phyloP scores from a whole-genome alignment of 2,797 vertebrate genomes.

The Megalops cyprinoides region DNA sequence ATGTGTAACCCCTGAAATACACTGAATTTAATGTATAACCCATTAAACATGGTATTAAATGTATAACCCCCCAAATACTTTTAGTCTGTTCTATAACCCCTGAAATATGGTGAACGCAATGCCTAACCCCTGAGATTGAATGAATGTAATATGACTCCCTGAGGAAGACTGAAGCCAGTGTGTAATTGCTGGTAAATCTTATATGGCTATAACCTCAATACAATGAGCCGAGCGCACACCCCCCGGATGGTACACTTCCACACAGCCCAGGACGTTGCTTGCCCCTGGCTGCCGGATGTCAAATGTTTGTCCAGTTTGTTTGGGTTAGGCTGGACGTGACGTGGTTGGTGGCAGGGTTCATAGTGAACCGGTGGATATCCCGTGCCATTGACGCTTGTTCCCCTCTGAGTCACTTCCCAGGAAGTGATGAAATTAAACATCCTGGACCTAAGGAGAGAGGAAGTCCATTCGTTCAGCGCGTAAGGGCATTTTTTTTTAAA shows the following conservation, averaged over 20 bases:
- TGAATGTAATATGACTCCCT: too few species aligned
- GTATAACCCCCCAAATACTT: neutral
- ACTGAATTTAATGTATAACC: neutral
- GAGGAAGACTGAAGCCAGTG: too few species aligned
- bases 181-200: too few species aligned
- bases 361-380: neutral
- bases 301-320: too few species aligned
- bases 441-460: conserved; percentile 10
- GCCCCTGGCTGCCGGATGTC: neutral
- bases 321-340: conserved; percentile 9
- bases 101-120: neutral
- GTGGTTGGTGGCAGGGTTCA: too few species aligned
- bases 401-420: conserved; percentile 13
- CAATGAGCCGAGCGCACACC: neutral
- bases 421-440: conserved; percentile 30
- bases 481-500: neutral
- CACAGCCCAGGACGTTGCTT: neutral
- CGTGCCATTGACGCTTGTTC: neutral
- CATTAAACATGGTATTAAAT: neutral
- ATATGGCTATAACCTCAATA: too few species aligned
- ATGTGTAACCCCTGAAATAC: neutral
- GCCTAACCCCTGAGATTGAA: neutral
- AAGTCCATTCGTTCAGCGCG: conserved; percentile 20
- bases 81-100: neutral
- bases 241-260: neutral